Evolutionary conservation across 2,888 invertebrate species (phyloP), one percentile per base, ranked within the genome.

Genomic region (Drosophila kuntzei): DNA sequence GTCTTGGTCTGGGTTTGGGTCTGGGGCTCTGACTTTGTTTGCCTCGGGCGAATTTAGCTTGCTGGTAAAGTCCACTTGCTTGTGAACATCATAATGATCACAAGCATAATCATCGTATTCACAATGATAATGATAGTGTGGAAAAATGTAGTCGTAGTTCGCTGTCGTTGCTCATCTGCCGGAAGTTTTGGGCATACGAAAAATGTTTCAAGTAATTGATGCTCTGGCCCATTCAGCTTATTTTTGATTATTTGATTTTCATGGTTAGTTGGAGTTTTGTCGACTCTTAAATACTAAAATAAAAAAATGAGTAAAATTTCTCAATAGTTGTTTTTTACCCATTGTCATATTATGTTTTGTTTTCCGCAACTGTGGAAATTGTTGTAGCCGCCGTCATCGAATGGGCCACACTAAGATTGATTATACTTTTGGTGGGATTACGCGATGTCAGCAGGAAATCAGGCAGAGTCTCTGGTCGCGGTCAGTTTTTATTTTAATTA

Each of bases 211-310:
- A 43, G 59, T 77, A 76, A 76, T 76, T 76, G 72, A 75, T 75
- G 76, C 72, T 43, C 61, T 64, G 47, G 44, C 41, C 53, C 25
- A 27, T 66, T 47, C 47, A 58, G 49, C 36, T 47, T 60, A 63
- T 59, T 62, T 66, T 46, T 79, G 78, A 67, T 77, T 81, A 79
- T 78, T 79, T 76, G 73, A 61, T 78, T 73, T 80, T 81, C 87
- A 83, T 83, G 87, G 80, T 66, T 76, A 76, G 84, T 74, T 86
- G 54, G 61, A 25, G 34, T 29, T 34, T 18, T 20, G 20, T 16
- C 27, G 14, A 29, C 16, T 18, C 5, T 22, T 18, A 16, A 27
- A 9, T 34, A 46, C 12, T 14, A 32, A 32, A 6, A 39, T 18
- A 18, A 29, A 50, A 20, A 14, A 20, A 54, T 11, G 1, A 50